These are phyloP conservation scores for Diarsia dahlii DNA, from an alignment of 2,888 invertebrate genomes.

Conservation along the genomic window DNA sequence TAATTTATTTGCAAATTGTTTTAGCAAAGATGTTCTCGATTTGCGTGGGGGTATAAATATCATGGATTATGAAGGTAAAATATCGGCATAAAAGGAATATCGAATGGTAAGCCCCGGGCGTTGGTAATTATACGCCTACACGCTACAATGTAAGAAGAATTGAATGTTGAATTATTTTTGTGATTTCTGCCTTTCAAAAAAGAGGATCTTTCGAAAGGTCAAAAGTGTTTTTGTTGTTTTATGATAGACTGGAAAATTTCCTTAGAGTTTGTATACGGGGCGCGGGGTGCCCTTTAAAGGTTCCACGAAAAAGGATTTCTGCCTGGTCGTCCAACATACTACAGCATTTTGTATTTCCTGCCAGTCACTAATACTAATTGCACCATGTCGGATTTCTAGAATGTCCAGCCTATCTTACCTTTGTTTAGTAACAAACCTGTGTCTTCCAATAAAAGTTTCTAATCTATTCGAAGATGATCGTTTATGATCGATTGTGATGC, in stretches of 20 bases:
- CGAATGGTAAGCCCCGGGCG: constrained; percentile 48
- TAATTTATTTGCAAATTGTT: constrained; percentile 69
- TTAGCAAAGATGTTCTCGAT: constrained; percentile 55
- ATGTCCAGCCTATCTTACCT: neutral
- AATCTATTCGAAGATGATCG: constrained; percentile 2
- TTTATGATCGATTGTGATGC: constrained; percentile 16
- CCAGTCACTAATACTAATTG: neutral
- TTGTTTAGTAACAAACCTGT: constrained; percentile 24
- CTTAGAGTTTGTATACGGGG: neutral
- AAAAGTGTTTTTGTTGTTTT: constrained; percentile 18
- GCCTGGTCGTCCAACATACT: neutral
- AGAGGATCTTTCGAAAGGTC: constrained; percentile 29
- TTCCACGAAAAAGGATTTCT: neutral
- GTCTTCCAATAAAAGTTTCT: constrained; percentile 19
- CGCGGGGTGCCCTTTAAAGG: neutral
- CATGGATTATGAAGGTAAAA: constrained; percentile 55
- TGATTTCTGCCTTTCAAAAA: constrained; percentile 12
- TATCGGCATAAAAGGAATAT: constrained; percentile 43
- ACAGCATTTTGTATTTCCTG: neutral
- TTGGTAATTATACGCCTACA: constrained; percentile 58
- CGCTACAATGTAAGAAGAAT: constrained; percentile 25
- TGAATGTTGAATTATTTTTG: constrained; percentile 40
- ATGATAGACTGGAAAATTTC: neutral
- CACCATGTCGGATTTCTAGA: neutral
- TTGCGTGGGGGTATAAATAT: constrained; percentile 54